phyloP scores from a whole-genome alignment of 1,140 invertebrate genomes.

The Drosophila prosaltans region DNA sequence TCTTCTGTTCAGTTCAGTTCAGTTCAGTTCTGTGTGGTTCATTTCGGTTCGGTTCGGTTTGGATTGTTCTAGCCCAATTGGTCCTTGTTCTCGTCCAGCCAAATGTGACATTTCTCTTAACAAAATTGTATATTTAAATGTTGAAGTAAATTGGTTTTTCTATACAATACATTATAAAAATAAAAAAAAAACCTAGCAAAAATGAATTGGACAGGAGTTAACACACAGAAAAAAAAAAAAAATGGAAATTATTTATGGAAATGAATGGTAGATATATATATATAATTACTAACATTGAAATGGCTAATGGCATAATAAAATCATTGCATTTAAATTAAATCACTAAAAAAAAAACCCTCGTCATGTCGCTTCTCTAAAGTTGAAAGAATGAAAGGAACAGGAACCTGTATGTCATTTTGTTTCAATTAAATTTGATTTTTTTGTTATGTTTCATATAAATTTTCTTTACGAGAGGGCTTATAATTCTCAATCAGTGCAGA shows the following conservation, averaged over 20 bases:
- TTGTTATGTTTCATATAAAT: no score
- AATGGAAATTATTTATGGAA: slow-evolving; percentile 27
- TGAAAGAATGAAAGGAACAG: not conserved
- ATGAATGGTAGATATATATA: not conserved
- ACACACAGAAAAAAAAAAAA: not conserved
- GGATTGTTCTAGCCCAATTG: slow-evolving; percentile 1
- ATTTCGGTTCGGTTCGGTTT: not conserved
- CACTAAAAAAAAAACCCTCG: not conserved
- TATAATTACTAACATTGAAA: slow-evolving; percentile 3
- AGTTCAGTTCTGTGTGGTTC: not conserved
- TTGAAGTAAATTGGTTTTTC: slow-evolving; percentile 17
- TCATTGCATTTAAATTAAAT: not conserved
- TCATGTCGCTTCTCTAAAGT: not conserved
- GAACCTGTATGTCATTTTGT: no score
- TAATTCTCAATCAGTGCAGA: no score
- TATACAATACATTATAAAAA: slow-evolving; percentile 16
- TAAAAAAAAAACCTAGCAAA: slow-evolving; percentile 4
- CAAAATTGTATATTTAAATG: slow-evolving; percentile 28
- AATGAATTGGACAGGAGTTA: no score
- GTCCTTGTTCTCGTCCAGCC: slow-evolving; percentile 20
- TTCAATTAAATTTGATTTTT: no score
- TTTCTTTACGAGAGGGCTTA: no score
- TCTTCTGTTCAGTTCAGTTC: not conserved
- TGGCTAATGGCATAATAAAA: not conserved
- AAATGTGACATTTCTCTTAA: slow-evolving; percentile 17